Evolutionary conservation across 2,888 invertebrate genomes (phyloP), one percentile per base, ranked within the genome.

Genomic region (Geotrupes spiniger): DNA sequence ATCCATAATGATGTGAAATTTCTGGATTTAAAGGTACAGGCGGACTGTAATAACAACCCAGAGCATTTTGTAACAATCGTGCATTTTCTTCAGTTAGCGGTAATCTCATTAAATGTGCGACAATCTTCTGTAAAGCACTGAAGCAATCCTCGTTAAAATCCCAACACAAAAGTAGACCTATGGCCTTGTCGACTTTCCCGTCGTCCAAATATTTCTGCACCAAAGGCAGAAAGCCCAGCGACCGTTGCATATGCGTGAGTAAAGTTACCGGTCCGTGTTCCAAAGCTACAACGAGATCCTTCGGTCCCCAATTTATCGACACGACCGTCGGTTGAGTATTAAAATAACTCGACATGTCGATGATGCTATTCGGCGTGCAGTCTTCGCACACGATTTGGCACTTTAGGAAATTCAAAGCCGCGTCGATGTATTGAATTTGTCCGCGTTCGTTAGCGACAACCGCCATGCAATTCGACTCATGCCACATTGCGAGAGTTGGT

Each of bases 11-110:
- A 54, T 84, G 80, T 61, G 85, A 81, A 1, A 84, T 79, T 10
- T 84, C 80, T 53, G 82, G 80, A 44, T 84, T 84, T 36, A 87
- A 74, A 1, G 84, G 78, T 36, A 82, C 76, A 16, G 81, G 77
- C 8, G 91, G 85, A 26, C 82, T 80, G 63, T 89, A 85, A 73
- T 85, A 94, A 52, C 87, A 84, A 26, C 91, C 92, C 14, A 95
- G 72, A 6, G 92, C 87, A 55, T 82, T 84, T 70, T 90, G 87
- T 54, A 90, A 75, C 56, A 81, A 75, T 48, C 82, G 83, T 59
- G 85, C 83, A 57, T 77, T 75, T 42, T 81, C 78, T 26, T 79
- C 75, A 42, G 79, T 82, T 28, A 85, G 70, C 12, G 77, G 76
- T 41, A 71, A 68, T 54, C 81, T 75, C 53, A 87, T 75, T 38